Evolutionary conservation across 2,888 invertebrate genomes (phyloP), one percentile per base, ranked within the genome.

Genomic region (Lasioglossum figueresi): DNA sequence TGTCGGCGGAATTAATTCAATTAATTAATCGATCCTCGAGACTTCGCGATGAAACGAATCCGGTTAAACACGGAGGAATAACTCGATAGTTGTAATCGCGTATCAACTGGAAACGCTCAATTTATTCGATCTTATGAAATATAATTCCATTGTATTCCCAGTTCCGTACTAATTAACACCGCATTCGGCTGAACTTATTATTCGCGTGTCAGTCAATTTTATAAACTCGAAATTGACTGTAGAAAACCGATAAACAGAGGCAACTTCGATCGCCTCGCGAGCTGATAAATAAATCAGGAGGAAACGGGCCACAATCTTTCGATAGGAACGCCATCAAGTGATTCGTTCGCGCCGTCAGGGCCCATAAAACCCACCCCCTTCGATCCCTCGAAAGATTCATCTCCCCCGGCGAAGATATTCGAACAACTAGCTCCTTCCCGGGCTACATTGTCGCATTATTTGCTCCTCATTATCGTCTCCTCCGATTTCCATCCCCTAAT

Each of bases 401-500:
- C 77, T 43, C 40, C 34, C 59, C 14, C 16, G 66, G 14, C 80
- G 52, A 78, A 76, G 85, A 86, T 83, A 86, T 85, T 86, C 86
- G 85, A 85, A 80, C 83, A 63, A 31, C 75, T 34, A 82, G 76
- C 80, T 73, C 80, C 83, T 84, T 80, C 79, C 79, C 48, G 56
- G 40, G 59, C 72, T 70, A 84, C 84, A 56, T 76, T 77, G 88
- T 88, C 89, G 85, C 90, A 88, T 90, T 90, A 88, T 90, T 89
- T 90, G 87, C 87, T 87, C 84, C 85, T 89, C 85, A 82, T 90
- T 90, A 90, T 89, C 88, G 84, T 77, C 72, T 75, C 48, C 66
- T 34, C 71, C 77, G 76, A 31, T 56, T 90, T 89, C 91, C 86
- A 88, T 86, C 87, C 88, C 88, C 89, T 91, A 92, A 89, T 89